Conservation (phyloP, 2,888 invertebrate species). For the Tiliacea citrago region DNA sequence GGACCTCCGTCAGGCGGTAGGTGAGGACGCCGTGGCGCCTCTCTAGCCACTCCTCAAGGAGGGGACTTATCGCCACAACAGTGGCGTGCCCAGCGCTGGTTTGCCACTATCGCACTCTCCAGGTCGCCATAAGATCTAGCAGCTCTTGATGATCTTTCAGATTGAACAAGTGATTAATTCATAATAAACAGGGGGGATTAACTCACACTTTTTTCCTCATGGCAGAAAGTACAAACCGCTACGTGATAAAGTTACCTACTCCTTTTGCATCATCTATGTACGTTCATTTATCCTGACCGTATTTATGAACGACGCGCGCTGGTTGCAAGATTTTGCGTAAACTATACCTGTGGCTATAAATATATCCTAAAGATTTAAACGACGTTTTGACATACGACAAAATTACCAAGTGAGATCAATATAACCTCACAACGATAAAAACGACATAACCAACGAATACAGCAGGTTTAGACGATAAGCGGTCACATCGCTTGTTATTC, state of each 20-base stretch:
- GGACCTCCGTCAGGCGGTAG: no score
- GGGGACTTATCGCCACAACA: no score
- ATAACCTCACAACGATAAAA: background rate
- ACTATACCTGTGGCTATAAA: background rate
- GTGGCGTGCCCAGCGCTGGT: no score
- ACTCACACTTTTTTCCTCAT: background rate
- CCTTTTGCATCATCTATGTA: background rate
- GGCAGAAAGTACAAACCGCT: background rate
- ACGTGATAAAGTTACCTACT: background rate
- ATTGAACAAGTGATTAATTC: background rate
- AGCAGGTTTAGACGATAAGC: background rate
- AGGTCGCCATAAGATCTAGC: no score
- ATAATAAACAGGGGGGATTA: background rate
- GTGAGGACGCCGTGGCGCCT: no score
- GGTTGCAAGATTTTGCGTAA: background rate
- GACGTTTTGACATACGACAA: no score
- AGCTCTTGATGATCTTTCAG: background rate
- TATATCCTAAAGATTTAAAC: background rate
- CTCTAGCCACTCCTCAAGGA: no score
- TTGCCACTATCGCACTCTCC: no score
- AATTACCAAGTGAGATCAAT: background rate
- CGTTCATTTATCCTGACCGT: background rate
- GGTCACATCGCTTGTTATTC: slow-evolving; percentile 41
- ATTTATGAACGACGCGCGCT: background rate
- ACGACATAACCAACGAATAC: background rate